phyloP scores from a whole-genome alignment of 2,113 vertebrate species.

The Dasyornis broadbenti region DNA sequence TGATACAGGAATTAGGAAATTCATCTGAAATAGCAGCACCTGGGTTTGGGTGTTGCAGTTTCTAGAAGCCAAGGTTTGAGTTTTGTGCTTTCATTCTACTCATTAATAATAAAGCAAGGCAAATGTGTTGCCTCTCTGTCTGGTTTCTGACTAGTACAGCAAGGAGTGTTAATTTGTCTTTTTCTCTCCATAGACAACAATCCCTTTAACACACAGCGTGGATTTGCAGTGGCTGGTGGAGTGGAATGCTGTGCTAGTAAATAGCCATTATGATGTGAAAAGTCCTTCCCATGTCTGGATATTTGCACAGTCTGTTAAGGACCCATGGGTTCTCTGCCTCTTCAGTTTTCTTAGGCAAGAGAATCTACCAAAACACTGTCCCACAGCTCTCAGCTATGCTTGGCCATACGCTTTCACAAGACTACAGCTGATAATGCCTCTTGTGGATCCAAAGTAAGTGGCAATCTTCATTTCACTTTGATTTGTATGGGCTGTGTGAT shows the following conservation, averaged over 20 bases:
- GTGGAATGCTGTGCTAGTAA: slow-evolving; percentile 92
- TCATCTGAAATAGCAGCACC: neutral
- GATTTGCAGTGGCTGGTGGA: slow-evolving; percentile 98
- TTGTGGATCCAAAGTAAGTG: slow-evolving; percentile 95
- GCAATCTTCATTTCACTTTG: neutral
- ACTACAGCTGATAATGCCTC: slow-evolving; percentile 91
- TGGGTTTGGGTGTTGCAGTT: neutral
- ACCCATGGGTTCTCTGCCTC: slow-evolving; percentile 97
- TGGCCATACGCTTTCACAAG: slow-evolving; percentile 96
- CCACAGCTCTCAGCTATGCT: slow-evolving; percentile 93
- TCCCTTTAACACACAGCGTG: slow-evolving; percentile 88
- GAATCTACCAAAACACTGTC: slow-evolving; percentile 94
- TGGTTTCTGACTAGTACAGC: neutral
- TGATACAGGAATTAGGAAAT: neutral
- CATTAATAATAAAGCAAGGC: neutral
- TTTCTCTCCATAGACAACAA: slow-evolving; percentile 72
- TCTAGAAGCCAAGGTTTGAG: neutral
- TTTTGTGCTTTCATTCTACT: neutral
- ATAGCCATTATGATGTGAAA: slow-evolving; percentile 95
- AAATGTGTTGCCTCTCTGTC: neutral
- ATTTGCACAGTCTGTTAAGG: slow-evolving; percentile 93
- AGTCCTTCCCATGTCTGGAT: slow-evolving; percentile 99
- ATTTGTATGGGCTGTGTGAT: neutral
- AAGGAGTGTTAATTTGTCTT: neutral
- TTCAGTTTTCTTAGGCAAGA: slow-evolving; percentile 96